Evolutionary conservation across 2,113 vertebrate species (phyloP), one percentile per base, ranked within the genome.

Genomic region (Pomatostomus ruficeps): DNA sequence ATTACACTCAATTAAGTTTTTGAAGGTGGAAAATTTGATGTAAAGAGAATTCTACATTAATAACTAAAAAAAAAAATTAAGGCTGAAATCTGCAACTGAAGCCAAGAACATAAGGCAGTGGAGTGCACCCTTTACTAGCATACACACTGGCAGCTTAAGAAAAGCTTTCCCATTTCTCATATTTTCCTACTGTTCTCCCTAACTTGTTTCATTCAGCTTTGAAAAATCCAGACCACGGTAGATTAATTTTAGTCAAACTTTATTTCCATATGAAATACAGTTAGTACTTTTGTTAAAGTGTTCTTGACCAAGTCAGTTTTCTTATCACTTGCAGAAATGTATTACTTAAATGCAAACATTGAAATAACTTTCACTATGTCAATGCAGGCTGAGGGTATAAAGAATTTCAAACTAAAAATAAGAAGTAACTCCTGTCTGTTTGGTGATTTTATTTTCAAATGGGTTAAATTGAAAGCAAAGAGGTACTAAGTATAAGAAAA

Each of bases 211-310:
- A 36, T 68, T 89, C 22, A 78, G 49, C 57, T 81, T 70, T 2
- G 7, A 72, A 55, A 81, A 91, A 94, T 38, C 42, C 29, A 93
- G 28, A 65, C 5, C n/a, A 29, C 48, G 40, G 51, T 89, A 96
- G 54, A 88, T 35, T 89, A 80, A 74, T 94, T 92, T 89, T 73
- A 88, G 62, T 46, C 24, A 87, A 81, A 81, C 8, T 86, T 95
- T 72, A 79, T 75, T 94, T 95, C 57, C 57, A 72, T 78, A 91
- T 49, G 80, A 87, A 95, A 95, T 51, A 65, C n/a, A 78, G 62
- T 76, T 66, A 76, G 25, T 45, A 67, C 54, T 83, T 81, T 31
- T 77, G 52, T 43, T 86, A 67, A 88, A 88, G 13, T 80, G 42
- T 40, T 93, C 55, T 84, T 91, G 51, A 80, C 46, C 33, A 93